Evolutionary conservation across 37 sponge, comb jelly and placozoan genomes (phyloP).

Genomic region (Theonella swinhoei): DNA sequence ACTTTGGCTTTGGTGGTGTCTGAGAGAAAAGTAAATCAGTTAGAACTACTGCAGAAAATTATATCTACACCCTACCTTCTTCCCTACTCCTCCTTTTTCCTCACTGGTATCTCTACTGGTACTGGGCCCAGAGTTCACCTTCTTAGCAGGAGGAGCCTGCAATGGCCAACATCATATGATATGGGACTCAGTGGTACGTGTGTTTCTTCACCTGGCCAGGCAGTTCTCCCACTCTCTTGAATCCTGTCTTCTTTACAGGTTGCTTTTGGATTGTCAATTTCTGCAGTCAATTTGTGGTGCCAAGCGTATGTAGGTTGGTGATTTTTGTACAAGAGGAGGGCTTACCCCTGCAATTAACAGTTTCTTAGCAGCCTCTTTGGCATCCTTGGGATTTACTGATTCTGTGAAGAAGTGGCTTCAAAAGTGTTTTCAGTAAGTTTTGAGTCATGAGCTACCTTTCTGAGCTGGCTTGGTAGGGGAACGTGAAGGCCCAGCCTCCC

Average conservation of each 20-base stretch:
- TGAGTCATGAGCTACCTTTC: constrained; percentile 21
- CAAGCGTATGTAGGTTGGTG: neutral
- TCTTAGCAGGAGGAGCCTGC: constrained; percentile 40
- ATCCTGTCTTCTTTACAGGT: constrained; percentile 54
- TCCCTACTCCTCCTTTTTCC: too few species aligned
- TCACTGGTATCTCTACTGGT: neutral
- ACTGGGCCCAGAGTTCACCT: neutral
- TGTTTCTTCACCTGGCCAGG: constrained; percentile 44
- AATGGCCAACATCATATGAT: too few species aligned
- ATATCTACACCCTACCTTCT: neutral
- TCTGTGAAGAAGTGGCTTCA: constrained; percentile 51
- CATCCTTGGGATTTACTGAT: constrained; percentile 69
- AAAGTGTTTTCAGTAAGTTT: too few species aligned
- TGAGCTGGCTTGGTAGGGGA: constrained; percentile 8
- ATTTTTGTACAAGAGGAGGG: neutral
- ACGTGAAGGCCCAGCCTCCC: neutral
- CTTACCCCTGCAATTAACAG: constrained; percentile 65
- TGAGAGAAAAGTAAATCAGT: neutral
- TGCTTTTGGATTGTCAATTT: constrained; percentile 56
- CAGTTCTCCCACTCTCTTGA: constrained; percentile 75
- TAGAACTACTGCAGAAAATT: neutral
- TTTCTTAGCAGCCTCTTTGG: constrained; percentile 70
- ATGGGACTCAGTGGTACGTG: too few species aligned
- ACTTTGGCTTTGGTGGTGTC: constrained; percentile 21
- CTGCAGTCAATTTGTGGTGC: constrained; percentile 3